Base-by-base conservation (phyloP, 2,113 vertebrate genomes). In the Sisor rabdophorus region DNA sequence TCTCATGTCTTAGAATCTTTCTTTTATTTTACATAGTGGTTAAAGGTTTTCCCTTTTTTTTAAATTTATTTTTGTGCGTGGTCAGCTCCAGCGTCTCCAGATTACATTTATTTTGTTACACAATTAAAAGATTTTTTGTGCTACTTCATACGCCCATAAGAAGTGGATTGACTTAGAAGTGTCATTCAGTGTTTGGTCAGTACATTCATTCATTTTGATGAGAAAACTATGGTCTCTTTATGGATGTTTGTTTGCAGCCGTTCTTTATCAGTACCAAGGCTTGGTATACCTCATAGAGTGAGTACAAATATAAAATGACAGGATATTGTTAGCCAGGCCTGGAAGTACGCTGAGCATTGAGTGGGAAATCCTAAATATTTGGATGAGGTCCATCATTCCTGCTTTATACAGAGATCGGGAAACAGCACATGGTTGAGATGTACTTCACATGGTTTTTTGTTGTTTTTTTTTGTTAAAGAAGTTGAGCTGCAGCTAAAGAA, bases 151-250 rank as follows among this genome's bases (percentile, higher is more conserved):
- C n/a, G 73, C 50, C 22, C 70, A 59, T 55, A 36, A 64, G 47
- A 56, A 40, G 30, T 17, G 22, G 64, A 79, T 61, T 26, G 8
- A 47, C 58, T 36, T 59, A 71, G 59, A 65, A 78, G 59, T 59
- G 8, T 68, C 74, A 13, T 80, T 89, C 89, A 89, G 88, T 89
- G 88, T 87, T 80, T 85, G 78, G 69, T 85, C 85, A 81, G 77
- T 89, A 89, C 88, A 91, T 91, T 91, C 85, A 89, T 83, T 87
- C 81, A 73, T 67, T 44, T 71, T 79, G 77, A 44, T 13, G 47
- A 63, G 73, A 71, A 79, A 84, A 55, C 77, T 53, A 67, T 64
- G 77, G 59, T 77, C 74, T 84, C 76, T 82, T 81, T 60, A 55
- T 83, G 79, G 20, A 73, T 47, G 36, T 76, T 79, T 81, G 63